phyloP scores from a whole-genome alignment of 2,888 invertebrate species.

The Kuschelorhynchus macadamiae region DNA sequence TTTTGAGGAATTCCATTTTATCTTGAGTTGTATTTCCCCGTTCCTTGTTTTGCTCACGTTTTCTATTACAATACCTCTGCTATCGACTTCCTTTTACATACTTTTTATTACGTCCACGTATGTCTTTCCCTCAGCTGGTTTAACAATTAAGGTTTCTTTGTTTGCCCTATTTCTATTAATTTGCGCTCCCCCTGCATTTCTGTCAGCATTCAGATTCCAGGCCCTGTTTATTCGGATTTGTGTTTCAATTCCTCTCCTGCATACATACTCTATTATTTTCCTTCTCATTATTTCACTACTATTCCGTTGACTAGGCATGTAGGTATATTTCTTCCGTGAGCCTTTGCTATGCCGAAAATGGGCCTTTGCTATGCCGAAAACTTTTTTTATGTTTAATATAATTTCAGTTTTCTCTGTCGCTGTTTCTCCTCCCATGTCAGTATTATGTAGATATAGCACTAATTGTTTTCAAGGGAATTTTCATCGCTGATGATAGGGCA shows the following conservation, averaged over 20 bases:
- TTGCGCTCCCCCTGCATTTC: not conserved
- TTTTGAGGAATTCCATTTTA: conserved; percentile 5
- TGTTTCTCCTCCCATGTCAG: conserved; percentile 5
- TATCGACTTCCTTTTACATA: conserved; percentile 6
- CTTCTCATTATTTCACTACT: conserved; percentile 5
- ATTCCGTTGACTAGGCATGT: conserved; percentile 6
- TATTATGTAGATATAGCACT: not conserved
- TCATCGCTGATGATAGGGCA: conserved; percentile 10
- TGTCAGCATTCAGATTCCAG: not conserved
- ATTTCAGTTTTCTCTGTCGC: not conserved
- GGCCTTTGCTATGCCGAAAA: not conserved
- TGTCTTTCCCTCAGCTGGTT: conserved; percentile 4
- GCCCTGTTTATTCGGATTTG: conserved; percentile 1
- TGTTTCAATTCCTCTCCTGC: not conserved
- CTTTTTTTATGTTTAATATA: not conserved
- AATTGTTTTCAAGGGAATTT: not conserved
- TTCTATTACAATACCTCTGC: not conserved
- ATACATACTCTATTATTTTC: not conserved
- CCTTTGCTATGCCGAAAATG: not conserved
- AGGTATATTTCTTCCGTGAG: conserved; percentile 4
- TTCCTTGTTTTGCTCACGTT: conserved; percentile 5
- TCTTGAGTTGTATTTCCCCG: conserved; percentile 1
- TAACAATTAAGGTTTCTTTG: not conserved
- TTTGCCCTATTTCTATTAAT: not conserved
- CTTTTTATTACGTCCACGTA: conserved; percentile 9